These are phyloP conservation scores for Conistra vaccinii DNA, from an alignment of 2,888 invertebrate species.

Conservation along the genomic window DNA sequence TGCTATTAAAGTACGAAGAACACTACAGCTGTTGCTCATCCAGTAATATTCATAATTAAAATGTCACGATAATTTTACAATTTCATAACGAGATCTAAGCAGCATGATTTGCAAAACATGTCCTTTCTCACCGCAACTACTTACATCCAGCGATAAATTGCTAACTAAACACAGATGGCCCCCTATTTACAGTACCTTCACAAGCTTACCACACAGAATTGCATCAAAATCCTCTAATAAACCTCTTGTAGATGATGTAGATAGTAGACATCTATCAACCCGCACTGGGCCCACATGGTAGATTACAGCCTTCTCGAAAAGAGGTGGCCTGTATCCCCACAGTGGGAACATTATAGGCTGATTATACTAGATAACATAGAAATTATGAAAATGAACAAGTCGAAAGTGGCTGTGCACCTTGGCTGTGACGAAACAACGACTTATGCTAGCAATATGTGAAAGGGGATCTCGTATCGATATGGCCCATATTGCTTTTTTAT, in stretches of 20 bases:
- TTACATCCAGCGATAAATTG: conserved; percentile 45
- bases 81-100: conserved; percentile 27
- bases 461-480: conserved; percentile 67
- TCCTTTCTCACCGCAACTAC: conserved; percentile 25
- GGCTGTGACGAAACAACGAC: conserved; percentile 63
- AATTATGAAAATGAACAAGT: conserved; percentile 72
- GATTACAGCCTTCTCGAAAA: too few relatives aligned
- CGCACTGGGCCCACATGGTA: too few relatives aligned
- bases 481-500: conserved; percentile 59
- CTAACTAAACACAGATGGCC: conserved; percentile 45
- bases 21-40: conserved; percentile 8
- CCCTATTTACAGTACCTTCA: conserved; percentile 40
- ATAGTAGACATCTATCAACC: conserved; percentile 18
- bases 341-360: too few relatives aligned
- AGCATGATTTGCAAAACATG: conserved; percentile 42
- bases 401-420: conserved; percentile 64
- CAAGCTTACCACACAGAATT: conserved; percentile 58
- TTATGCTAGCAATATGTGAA: conserved; percentile 66
- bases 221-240: conserved; percentile 55
- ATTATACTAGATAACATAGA: conserved; percentile 45
- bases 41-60: conserved; percentile 38
- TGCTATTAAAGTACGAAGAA: not conserved
- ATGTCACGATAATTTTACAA: conserved; percentile 40
- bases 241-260: conserved; percentile 57
- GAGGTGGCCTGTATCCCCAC: too few relatives aligned